Evolutionary conservation across 1,140 invertebrate genomes (phyloP), one percentile per base, ranked within the genome.

Genomic region (Diuraphis noxia): DNA sequence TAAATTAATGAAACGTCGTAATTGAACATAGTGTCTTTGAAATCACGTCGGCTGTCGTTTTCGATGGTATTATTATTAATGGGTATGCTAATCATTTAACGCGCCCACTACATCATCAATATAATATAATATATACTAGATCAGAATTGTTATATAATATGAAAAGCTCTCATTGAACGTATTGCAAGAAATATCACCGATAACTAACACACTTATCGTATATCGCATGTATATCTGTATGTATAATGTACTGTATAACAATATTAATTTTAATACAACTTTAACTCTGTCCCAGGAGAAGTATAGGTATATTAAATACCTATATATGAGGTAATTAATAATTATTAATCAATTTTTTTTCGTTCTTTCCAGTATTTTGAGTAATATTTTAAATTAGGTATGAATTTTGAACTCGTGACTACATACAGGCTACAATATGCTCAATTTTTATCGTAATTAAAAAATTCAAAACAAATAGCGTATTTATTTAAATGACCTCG

Each of bases 51-150:
- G 34, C 56, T n/a, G n/a, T n/a, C 13, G 4, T 17, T 17, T 30
- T 72, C 56, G 56, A 72, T 72, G n/a, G 56, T n/a, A n/a, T 72
- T 72, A 72, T 72, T 72, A 72, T n/a, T 63, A 63, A 72, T 72
- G n/a, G 56, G n/a, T n/a, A 72, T 72, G 34, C 56, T 72, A 72
- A 72, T 72, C 56, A n/a, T 72, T 72, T n/a, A 1, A 72, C n/a
- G 56, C 56, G 10, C 56, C 56, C 56, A n/a, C 30, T 72, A 72
- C 13, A 72, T n/a, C 5, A 17, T 72, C n/a, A 5, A 72, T 72
- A n/a, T 72, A 30, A 56, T 56, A 63, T 63, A 30, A 49, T 30
- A 56, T 56, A 17, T n/a, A n/a, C 30, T 30, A 72, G 4, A n/a
- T 72, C n/a, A 72, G 13, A 30, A 17, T n/a, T n/a, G 1, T 72